These are phyloP conservation scores for Epiblema foenella DNA, from an alignment of 2,888 invertebrate genomes.

Conservation along the genomic window DNA sequence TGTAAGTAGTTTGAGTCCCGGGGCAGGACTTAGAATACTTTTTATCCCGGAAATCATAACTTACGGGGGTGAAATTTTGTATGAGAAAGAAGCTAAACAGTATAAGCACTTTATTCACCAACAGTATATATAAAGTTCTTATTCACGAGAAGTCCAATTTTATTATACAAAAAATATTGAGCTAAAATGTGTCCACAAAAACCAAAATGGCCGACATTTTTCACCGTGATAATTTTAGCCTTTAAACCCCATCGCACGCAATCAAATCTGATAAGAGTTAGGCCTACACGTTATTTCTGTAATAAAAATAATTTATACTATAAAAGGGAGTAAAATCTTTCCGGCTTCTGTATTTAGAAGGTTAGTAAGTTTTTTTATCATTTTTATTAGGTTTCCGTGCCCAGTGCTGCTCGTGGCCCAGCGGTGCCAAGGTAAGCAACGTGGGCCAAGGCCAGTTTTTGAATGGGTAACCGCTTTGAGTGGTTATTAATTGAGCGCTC, in stretches of 20 bases:
- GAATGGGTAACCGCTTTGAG: too few relatives aligned
- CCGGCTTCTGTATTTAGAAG: not conserved
- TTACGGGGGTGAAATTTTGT: too few relatives aligned
- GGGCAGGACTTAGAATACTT: too few relatives aligned
- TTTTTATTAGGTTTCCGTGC: too few relatives aligned
- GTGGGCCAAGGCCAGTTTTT: too few relatives aligned
- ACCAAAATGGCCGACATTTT: not conserved
- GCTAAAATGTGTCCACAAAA: not conserved
- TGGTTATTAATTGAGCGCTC: too few relatives aligned
- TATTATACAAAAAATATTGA: not conserved
- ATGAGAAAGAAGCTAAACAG: too few relatives aligned
- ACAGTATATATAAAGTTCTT: not conserved
- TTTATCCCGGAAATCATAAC: too few relatives aligned
- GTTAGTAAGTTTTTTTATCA: too few relatives aligned
- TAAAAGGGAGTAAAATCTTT: slow-evolving; percentile 9
- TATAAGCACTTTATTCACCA: not conserved
- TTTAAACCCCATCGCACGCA: slow-evolving; percentile 20
- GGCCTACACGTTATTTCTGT: slow-evolving; percentile 2
- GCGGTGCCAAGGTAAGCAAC: too few relatives aligned
- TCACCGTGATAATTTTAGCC: not conserved
- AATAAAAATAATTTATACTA: slow-evolving; percentile 11
- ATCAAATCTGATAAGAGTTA: slow-evolving; percentile 22
- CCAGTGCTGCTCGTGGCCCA: too few relatives aligned
- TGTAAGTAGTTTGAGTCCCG: too few relatives aligned
- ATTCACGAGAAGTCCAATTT: not conserved